Conservation (phyloP, 2,888 invertebrate species). For the Lithodes maja region DNA sequence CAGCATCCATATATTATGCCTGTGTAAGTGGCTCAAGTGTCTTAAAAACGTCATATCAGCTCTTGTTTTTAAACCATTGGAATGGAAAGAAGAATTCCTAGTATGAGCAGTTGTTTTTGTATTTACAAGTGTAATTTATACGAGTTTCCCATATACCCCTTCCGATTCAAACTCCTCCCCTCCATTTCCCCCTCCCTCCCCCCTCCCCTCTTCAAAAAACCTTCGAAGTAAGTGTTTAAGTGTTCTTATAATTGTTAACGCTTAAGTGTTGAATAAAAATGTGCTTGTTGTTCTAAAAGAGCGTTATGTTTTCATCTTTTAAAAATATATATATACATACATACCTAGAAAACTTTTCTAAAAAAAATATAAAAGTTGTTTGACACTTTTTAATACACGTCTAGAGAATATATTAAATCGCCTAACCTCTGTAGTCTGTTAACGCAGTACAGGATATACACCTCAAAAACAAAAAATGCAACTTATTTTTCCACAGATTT, state of each 20-base stretch:
- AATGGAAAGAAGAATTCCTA: not conserved
- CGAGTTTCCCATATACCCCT: conserved; percentile 7
- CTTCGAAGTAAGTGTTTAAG: conserved; percentile 58
- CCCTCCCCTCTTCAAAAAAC: not conserved
- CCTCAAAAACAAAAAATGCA: conserved; percentile 4
- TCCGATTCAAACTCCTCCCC: not conserved
- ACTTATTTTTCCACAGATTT: conserved; percentile 59
- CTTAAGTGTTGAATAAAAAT: conserved; percentile 62
- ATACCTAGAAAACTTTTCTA: conserved; percentile 39
- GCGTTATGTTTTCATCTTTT: conserved; percentile 59
- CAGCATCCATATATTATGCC: not conserved
- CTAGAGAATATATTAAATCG: conserved; percentile 24
- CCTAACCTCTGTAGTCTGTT: conserved; percentile 33
- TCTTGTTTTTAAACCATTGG: not conserved
- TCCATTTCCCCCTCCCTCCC: not conserved
- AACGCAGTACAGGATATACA: not conserved
- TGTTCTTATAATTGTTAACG: conserved; percentile 64
- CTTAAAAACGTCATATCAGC: conserved; percentile 62
- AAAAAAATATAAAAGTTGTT: conserved; percentile 7
- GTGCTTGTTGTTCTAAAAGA: conserved; percentile 54
- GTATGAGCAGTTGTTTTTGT: conserved; percentile 21
- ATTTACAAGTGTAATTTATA: conserved; percentile 31
- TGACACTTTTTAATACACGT: conserved; percentile 3
- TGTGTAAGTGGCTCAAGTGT: conserved; percentile 59
- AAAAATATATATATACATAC: not conserved